Percentiles rank a stretch among this genome's conserved stretches.
phyloP scores from a whole-genome alignment of 2,113 vertebrate species.

The Lanius collurio region DNA sequence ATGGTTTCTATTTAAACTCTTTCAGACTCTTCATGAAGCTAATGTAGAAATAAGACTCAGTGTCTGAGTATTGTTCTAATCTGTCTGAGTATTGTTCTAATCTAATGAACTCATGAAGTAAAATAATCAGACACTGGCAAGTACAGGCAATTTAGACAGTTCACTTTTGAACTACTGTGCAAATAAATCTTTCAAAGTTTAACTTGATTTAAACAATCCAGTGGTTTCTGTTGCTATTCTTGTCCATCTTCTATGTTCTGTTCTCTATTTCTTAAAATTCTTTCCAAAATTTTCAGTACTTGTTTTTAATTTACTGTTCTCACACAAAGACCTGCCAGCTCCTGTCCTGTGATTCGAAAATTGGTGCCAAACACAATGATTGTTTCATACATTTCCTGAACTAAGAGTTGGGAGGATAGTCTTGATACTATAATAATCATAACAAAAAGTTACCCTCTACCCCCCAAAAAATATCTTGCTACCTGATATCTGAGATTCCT shows the following conservation, averaged over 20 bases:
- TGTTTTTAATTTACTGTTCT: neutral
- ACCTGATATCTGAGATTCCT: neutral
- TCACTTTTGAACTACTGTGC: neutral
- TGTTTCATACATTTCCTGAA: neutral
- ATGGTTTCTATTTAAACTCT: neutral
- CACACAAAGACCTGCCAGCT: neutral
- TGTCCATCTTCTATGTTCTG: neutral
- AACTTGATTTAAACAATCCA: neutral
- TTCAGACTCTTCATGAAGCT: neutral
- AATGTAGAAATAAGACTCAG: neutral
- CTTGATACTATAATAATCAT: neutral
- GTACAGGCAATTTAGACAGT: neutral
- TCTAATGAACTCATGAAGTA: neutral
- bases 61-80: neutral
- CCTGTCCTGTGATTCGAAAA: neutral
- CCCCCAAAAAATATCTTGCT: neutral
- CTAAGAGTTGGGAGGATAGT: neutral
- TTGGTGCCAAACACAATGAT: neutral
- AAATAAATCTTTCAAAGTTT: neutral
- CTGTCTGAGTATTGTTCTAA: neutral
- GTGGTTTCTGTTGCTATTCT: neutral
- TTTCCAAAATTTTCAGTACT: neutral
- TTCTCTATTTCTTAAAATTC: neutral
- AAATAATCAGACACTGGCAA: neutral
- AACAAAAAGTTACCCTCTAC: neutral